Conservation (phyloP, 2,888 invertebrate genomes). For the Netelia virgata region DNA sequence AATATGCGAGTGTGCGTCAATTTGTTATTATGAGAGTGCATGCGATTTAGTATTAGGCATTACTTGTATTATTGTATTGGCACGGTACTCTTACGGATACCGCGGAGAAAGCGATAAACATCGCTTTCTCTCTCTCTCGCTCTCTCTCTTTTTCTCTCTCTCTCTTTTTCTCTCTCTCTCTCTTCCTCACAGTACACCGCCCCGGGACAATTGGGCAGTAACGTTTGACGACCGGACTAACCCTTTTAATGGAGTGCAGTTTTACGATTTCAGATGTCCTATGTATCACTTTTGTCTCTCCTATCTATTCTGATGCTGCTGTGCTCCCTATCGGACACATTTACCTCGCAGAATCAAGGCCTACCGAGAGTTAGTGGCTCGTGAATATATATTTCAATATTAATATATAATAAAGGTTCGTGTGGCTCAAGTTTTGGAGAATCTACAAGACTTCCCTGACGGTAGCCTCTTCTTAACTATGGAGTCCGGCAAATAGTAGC, state of each 20-base stretch:
- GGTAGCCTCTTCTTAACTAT: no score
- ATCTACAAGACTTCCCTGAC: no score
- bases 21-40: no score
- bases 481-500: no score
- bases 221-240: conserved; percentile 77
- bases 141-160: conserved; percentile 56
- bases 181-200: conserved; percentile 48
- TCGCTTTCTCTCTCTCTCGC: no score
- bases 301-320: neutral
- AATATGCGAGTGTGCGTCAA: no score
- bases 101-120: no score
- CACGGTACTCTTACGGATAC: no score
- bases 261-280: conserved; percentile 76
- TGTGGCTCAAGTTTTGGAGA: no score
- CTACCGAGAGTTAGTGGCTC: neutral
- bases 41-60: no score
- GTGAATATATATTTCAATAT: neutral
- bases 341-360: neutral
- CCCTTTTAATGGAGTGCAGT: conserved; percentile 76
- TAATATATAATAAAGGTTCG: no score
- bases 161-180: conserved; percentile 55
- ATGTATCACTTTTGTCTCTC: conserved; percentile 8
- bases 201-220: conserved; percentile 74
- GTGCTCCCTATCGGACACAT: neutral
- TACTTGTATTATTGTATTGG: no score